Evolutionary conservation across 2,888 invertebrate genomes (phyloP).

Genomic region (Lomographa bimaculata): DNA sequence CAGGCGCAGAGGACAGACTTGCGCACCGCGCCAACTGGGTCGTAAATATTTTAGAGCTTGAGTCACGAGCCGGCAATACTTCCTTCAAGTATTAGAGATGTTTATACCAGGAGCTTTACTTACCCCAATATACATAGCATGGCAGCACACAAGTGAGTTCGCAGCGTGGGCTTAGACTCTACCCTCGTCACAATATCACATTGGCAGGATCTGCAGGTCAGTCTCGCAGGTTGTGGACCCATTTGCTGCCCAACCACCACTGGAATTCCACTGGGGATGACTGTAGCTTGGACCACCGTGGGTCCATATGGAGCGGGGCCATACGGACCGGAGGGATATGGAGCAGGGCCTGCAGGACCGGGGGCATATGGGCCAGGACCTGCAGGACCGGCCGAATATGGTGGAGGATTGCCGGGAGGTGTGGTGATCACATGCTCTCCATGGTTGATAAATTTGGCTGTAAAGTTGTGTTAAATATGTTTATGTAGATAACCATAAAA

Average conservation of each 20-base stretch:
- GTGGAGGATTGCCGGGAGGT: conserved; percentile 2
- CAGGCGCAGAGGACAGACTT: too few relatives aligned
- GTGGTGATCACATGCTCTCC: conserved; percentile 4
- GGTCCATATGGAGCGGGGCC: not conserved
- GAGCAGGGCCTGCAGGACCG: not conserved
- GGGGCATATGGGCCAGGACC: not conserved
- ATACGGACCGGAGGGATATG: not conserved
- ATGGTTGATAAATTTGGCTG: conserved; percentile 31
- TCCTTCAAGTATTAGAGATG: too few relatives aligned
- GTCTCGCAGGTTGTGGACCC: conserved; percentile 32
- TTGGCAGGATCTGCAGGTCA: conserved; percentile 65
- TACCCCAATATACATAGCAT: conserved; percentile 39
- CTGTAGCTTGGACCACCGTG: not conserved
- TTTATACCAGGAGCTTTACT: too few relatives aligned
- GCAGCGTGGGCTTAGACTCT: conserved; percentile 55
- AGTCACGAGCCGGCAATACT: too few relatives aligned
- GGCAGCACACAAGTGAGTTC: conserved; percentile 44
- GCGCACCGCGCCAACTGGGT: too few relatives aligned
- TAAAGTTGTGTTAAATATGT: conserved; percentile 1
- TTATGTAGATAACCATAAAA: too few relatives aligned
- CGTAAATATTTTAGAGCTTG: too few relatives aligned
- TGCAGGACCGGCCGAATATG: conserved; percentile 1
- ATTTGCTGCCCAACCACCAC: conserved; percentile 35
- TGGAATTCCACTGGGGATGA: not conserved
- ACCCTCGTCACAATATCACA: conserved; percentile 61